A percentile compares a stretch with the other conserved stretches of the same genome.
Evolutionary conservation across 2,113 vertebrate genomes (phyloP).

Genomic region (Glaucomys volans): DNA sequence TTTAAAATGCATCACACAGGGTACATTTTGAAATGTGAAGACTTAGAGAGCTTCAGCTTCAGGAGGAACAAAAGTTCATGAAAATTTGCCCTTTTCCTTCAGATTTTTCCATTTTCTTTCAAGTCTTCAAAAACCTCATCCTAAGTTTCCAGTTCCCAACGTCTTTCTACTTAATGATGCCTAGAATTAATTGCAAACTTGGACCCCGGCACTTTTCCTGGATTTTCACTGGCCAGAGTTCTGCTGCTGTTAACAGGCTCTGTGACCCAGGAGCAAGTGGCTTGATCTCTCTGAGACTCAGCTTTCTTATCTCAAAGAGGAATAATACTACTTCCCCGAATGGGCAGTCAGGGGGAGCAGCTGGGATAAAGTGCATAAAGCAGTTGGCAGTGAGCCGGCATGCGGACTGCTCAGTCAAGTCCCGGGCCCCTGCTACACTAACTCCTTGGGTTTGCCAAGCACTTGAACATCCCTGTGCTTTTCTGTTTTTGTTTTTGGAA

Average conservation of each 20-base stretch:
- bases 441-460: neutral
- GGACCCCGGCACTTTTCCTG: neutral
- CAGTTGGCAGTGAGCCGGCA: neutral
- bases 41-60: slow-evolving; percentile 42
- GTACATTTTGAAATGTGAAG: slow-evolving; percentile 67
- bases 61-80: slow-evolving; percentile 63
- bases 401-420: neutral
- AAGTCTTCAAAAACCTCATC: slow-evolving; percentile 39
- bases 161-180: neutral
- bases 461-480: neutral
- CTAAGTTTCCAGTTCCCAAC: neutral
- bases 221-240: neutral
- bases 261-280: neutral
- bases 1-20: slow-evolving; percentile 22
- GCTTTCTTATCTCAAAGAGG: neutral
- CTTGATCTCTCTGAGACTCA: neutral
- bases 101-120: slow-evolving; percentile 30
- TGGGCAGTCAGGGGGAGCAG: neutral
- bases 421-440: neutral
- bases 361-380: neutral
- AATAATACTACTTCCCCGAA: too few relatives aligned
- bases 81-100: slow-evolving; percentile 69
- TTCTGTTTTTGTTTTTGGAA: too few relatives aligned
- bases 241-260: neutral
- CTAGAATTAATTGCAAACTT: neutral